phyloP scores from a whole-genome alignment of 2,797 vertebrate genomes.

The Gymnoscopelus braueri region DNA sequence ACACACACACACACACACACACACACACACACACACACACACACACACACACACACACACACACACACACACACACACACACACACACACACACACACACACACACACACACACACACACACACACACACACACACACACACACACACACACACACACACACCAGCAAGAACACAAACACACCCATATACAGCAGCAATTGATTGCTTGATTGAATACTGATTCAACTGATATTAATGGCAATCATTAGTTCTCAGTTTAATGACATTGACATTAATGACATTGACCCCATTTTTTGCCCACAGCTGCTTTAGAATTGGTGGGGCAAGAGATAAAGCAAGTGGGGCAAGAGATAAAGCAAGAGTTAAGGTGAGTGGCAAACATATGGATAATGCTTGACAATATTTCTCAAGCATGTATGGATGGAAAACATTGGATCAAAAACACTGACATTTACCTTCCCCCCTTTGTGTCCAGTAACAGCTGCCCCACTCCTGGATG shows the following conservation, averaged over 20 bases:
- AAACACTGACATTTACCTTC: neutral
- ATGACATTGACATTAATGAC: conserved; percentile 3
- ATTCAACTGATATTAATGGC: no score
- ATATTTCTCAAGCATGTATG: neutral
- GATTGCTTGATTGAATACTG: no score
- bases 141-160: no score
- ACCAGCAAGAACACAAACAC: no score
- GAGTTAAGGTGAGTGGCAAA: conserved; percentile 86
- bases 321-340: conserved; percentile 91
- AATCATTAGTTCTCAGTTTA: neutral
- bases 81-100: no score
- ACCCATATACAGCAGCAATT: no score
- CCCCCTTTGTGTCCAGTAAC: conserved; percentile 58
- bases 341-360: conserved; percentile 91
- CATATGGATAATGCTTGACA: neutral
- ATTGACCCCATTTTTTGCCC: conserved; percentile 9
- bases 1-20: no score
- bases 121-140: no score
- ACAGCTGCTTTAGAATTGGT: conserved; percentile 85
- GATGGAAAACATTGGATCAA: neutral
- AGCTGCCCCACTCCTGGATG: conserved; percentile 97
- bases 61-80: no score
- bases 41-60: no score
- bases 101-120: no score
- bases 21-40: no score